Evolutionary conservation across 2,888 invertebrate genomes (phyloP), one percentile per base, ranked within the genome.

Genomic region (Ethmia dodecea): DNA sequence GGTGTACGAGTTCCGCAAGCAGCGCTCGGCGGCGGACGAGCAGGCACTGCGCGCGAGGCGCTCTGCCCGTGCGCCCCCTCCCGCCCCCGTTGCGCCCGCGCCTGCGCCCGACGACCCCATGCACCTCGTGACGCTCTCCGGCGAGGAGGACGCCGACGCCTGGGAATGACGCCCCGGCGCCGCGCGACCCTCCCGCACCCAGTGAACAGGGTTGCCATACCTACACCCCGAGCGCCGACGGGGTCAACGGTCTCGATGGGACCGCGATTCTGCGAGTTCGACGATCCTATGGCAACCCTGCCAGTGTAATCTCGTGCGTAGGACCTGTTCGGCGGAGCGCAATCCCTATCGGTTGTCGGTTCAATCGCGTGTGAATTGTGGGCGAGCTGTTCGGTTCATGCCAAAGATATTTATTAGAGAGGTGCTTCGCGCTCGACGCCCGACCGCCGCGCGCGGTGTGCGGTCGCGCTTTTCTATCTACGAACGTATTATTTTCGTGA

Each of bases 1-100:
- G 79, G 96, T 98, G 71, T 93, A 93, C 73, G 95, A 96, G 81
- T 97, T 94, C 86, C 93, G 94, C 62, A 97, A 96, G 78, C 92
- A 93, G 63, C 91, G 93, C 65, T 88, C 93, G 46, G 81, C 91
- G 24, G 92, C 92, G 52, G 94, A 94, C 72, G 72, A 80, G 75
- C 89, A 86, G 66, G 49, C 64, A 65, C 61, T 78, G 70, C 75
- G 83, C 30, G 69, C 67, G 42, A 69, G 75, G 35, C 52, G 43
- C 24, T 52, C 53, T 35, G 52, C 49, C 28, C 42, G 46, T 26
- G 30, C 45, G 27, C 42, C 52, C 26, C 42, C 52, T 38, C 47
- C 47, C 30, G 40, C 44, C 42, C 49, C 49, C 33, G 50, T 39
- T 37, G 43, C 38, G 44, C 49, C 53, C 10, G 46, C 41, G 35